A percentile compares a stretch with the other conserved stretches of the same genome.
Conservation (phyloP, 2,888 invertebrate species). For the Diplolepis rosae region DNA sequence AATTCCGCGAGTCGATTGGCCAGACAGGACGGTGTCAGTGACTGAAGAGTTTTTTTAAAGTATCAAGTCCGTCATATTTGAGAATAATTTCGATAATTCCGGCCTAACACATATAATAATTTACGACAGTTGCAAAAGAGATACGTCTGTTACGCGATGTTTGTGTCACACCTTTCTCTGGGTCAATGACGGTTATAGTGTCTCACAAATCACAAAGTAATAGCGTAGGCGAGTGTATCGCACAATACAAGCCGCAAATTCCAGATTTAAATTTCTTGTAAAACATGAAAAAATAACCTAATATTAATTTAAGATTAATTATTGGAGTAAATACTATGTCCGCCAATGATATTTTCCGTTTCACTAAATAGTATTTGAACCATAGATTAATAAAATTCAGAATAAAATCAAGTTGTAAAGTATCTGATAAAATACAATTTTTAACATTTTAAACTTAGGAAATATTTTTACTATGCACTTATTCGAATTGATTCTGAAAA, state of each 20-base stretch:
- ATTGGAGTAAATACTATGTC: too few species aligned
- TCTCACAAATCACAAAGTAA: slow-evolving; percentile 11
- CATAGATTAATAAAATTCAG: too few species aligned
- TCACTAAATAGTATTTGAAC: too few species aligned
- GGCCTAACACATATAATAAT: neutral
- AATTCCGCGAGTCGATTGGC: slow-evolving; percentile 47
- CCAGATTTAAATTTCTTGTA: neutral
- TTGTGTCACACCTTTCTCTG: neutral
- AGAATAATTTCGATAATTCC: slow-evolving; percentile 7
- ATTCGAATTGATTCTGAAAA: too few species aligned
- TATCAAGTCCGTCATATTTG: slow-evolving; percentile 1
- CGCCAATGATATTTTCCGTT: too few species aligned
- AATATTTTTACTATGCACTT: too few species aligned
- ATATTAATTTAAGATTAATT: too few species aligned
- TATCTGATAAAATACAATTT: too few species aligned
- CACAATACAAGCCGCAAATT: neutral
- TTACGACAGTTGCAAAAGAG: neutral
- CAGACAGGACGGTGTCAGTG: slow-evolving; percentile 3
- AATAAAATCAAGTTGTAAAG: too few species aligned
- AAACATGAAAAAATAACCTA: too few species aligned
- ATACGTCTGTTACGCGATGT: neutral
- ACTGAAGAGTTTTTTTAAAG: neutral
- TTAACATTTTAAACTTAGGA: too few species aligned
- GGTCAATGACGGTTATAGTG: slow-evolving; percentile 2
- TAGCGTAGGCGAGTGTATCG: neutral